Base-by-base conservation (phyloP, 1,140 invertebrate species). In the Drosophila murphyi region DNA sequence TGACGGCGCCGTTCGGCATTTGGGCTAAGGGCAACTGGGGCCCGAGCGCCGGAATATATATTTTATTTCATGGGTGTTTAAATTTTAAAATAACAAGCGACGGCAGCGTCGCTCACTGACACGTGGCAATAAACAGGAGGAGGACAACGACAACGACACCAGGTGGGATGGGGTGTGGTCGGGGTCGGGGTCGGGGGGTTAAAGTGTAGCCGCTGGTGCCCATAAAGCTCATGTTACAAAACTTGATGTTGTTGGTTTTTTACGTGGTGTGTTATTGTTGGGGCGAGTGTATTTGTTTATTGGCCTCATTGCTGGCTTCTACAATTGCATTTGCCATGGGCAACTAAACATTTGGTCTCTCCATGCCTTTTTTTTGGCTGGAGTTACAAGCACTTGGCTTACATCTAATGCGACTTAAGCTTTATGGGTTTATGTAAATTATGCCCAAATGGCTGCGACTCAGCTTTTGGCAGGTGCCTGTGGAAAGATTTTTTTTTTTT, bases 21-120 rank as follows among this genome's bases (percentile, higher is more conserved):
- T 59, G 60, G 48, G 8, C 4, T 20, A 6, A 47, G 50, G 68
- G 57, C 31, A 3, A 7, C 8, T 31, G 47, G 50, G 41, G 7
- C 7, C 35, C 0, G 35, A 7, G 5, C 5, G 35, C 7, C 35
- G 48, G 50, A 37, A 57, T 35, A 71, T 76, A 88, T 88, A 88
- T 88, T 88, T 88, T 88, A 88, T 88, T 88, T 88, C 83, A 88
- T 88, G 83, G 83, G 80, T 88, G 83, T 88, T 88, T 88, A 88
- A 88, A 88, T 88, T 88, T 88, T 88, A 88, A 88, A 88, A 88
- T 88, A 88, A 88, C 83, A 87, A 87, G 72, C 82, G 82, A 87
- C 79, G 78, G 56, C 76, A 48, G 56, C 68, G 63, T 47, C 39
- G 69, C 12, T 82, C 72, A 77, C 76, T 72, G 83, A 80, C 83